Evolutionary conservation across 1,140 invertebrate genomes (phyloP), one percentile per base, ranked within the genome.

Genomic region (Gerris buenoi): DNA sequence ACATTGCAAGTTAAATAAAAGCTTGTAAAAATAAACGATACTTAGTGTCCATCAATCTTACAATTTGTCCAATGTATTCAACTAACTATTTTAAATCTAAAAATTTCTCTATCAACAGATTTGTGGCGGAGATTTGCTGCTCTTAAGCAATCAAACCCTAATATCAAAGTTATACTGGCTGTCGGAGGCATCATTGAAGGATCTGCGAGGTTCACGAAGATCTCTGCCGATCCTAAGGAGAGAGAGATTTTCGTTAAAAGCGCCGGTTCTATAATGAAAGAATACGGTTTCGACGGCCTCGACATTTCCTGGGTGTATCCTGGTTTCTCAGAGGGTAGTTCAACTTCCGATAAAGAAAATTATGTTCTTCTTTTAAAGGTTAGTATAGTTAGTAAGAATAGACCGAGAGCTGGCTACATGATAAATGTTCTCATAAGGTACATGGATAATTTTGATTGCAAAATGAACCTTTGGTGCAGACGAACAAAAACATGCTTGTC

Each of bases 221-320:
- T 90, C 10, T 88, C 92, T 0, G 88, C 91, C 70, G 86, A 82
- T 74, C 84, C 88, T 1, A 72, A 81, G 1, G 83, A 87, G 0
- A 81, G 90, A 27, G 79, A 76, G 1, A 82, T 82, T 57, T 94
- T 93, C 71, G 83, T 90, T 0, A 77, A 80, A 0, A 86, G 92
- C 69, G 84, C 84, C 0, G 65, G 93, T 0, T 79, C 86, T 68
- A 93, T 93, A 71, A 77, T 94, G 25, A 82, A 88, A 66, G 87
- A 90, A 74, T 85, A 91, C 71, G 83, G 83, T n/a, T 93, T 93
- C 71, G 89, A 93, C 74, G 90, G 91, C 10, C 77, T 95, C 0
- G 91, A 93, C 75, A 77, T 94, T n/a, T 91, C 93, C 75, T 95
- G 91, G 91, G 90, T 93, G 73, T 93, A 93, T 78, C 91, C 91